phyloP scores from a whole-genome alignment of 2,113 vertebrate genomes.

The Megaptera novaeangliae region DNA sequence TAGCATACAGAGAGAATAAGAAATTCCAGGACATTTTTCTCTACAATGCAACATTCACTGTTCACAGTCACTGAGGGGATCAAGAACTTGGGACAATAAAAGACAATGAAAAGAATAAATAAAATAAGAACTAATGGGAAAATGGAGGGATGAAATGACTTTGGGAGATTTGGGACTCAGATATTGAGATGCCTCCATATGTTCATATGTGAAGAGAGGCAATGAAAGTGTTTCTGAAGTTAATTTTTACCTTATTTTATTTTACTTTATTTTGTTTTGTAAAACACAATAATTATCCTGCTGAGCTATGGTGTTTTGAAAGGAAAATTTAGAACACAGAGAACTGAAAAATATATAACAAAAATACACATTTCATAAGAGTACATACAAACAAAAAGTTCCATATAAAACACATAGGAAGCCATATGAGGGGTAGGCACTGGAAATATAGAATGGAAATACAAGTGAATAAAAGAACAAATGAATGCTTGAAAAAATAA shows the following conservation, averaged over 20 bases:
- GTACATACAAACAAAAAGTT: background rate
- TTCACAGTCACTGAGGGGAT: background rate
- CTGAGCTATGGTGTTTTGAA: background rate
- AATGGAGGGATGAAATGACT: background rate
- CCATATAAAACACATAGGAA: background rate
- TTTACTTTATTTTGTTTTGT: background rate
- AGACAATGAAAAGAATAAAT: background rate
- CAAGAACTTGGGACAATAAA: background rate
- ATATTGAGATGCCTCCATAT: background rate
- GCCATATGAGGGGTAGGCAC: background rate
- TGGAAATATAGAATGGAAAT: background rate
- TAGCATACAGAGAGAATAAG: background rate
- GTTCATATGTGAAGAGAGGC: background rate
- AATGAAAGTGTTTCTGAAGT: background rate
- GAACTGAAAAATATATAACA: background rate
- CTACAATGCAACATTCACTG: background rate
- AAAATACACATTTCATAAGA: background rate
- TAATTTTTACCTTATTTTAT: background rate
- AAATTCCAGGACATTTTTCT: background rate
- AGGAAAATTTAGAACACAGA: background rate
- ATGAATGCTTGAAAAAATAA: background rate
- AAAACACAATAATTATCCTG: background rate
- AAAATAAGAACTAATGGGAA: background rate
- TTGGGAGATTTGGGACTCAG: background rate
- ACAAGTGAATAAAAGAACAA: background rate